phyloP scores from a whole-genome alignment of 2,113 vertebrate species.

The Leptocoma aspasia region DNA sequence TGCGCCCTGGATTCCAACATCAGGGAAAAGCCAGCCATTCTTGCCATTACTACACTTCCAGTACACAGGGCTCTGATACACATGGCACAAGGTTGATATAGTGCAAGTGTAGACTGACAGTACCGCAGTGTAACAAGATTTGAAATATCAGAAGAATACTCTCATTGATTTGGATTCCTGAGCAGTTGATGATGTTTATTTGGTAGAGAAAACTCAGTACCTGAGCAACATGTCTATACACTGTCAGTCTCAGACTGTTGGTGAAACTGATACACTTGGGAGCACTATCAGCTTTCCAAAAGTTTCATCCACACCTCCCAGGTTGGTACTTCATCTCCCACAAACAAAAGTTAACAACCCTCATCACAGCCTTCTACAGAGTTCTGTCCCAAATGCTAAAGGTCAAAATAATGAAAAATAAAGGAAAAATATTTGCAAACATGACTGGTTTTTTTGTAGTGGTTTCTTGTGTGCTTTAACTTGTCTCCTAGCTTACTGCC shows the following conservation, averaged over 20 bases:
- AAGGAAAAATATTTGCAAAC: not conserved
- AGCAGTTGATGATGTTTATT: not conserved
- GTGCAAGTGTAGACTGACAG: accelerated
- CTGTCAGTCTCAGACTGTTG: not conserved
- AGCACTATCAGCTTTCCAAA: not conserved
- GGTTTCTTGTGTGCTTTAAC: not conserved
- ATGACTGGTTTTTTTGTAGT: not conserved
- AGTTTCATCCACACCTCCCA: not conserved
- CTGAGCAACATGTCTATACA: not conserved
- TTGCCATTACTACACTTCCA: not conserved
- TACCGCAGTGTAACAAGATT: not conserved
- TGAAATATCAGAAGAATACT: not conserved
- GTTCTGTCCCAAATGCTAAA: not conserved
- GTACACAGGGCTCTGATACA: not conserved
- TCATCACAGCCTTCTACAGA: not conserved
- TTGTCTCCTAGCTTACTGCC: not conserved
- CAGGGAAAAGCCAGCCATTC: not conserved
- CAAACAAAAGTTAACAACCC: not conserved
- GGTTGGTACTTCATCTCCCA: not conserved
- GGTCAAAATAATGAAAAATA: not conserved
- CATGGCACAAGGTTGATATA: not conserved
- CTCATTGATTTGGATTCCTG: not conserved
- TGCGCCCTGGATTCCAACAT: no score
- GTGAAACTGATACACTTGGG: not conserved
- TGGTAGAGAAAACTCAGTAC: not conserved